Base-by-base conservation (phyloP, 1,140 invertebrate species). In the Cyphomyrmex costatus region DNA sequence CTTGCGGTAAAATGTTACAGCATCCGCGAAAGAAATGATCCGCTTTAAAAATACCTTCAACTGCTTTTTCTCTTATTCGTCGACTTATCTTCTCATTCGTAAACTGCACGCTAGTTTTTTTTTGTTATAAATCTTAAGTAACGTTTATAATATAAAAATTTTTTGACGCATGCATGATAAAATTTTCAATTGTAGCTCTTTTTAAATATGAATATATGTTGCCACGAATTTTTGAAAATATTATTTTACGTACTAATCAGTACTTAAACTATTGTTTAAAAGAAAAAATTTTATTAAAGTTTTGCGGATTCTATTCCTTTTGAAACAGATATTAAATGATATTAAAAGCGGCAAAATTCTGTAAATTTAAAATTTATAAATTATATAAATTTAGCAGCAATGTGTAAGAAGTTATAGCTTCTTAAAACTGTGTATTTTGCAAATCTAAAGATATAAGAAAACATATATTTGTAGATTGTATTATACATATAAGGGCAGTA, bases 1-100 rank as follows among this genome's bases (percentile, higher is more conserved):
- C 4, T 74, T 14, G n/a, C 12, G 68, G 24, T 60, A n/a, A 74
- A 74, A 49, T n/a, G 42, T 3, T 19, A 24, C 3, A 27, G 19
- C 12, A 60, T 60, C 19, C 1, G 3, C 24, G 14, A 56, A 74
- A 61, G 36, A 49, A 46, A 46, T 21, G 36, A 5, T 83, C 42
- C 53, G 19, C 68, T 83, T 83, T 83, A 74, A 83, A 82, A 49
- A 73, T 82, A 21, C 7, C 36, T 61, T 61, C 66, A 60, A 46
- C 36, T 36, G 24, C 21, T 60, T 83, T 46, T 30, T 51, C 12
- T 24, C 36, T 46, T 49, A 66, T 66, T 21, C 12, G 36, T 46
- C 33, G 10, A 70, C 19, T 80, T 42, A 60, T 12, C 49, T 10
- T 19, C 21, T 73, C 16, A 27, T 51, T 60, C 53, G 14, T 36